Evolutionary conservation across 2,888 invertebrate species (phyloP).

Genomic region (Ormyrus thymus): DNA sequence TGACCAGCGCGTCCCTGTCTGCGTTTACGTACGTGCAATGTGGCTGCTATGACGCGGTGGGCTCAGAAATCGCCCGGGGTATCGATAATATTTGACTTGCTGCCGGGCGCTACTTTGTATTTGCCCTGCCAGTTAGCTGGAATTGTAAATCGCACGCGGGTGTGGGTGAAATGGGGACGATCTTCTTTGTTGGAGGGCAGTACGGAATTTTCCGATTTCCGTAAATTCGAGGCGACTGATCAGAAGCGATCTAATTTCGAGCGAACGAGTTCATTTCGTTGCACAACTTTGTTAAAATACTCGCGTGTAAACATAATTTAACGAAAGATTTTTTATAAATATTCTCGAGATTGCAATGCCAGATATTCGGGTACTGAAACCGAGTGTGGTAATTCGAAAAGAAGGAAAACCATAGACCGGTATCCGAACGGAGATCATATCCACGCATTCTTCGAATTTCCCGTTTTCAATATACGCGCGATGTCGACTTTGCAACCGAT

Average conservation of each 20-base stretch:
- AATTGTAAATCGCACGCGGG: neutral
- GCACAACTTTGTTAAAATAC: too few species aligned
- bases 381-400: neutral
- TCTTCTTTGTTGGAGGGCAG: neutral
- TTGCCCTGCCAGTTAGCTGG: constrained; percentile 13
- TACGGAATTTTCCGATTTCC: too few species aligned
- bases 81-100: constrained; percentile 54
- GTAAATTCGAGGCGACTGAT: too few species aligned
- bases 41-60: neutral
- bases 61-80: constrained; percentile 34
- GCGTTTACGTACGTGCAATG: constrained; percentile 3
- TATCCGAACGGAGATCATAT: constrained; percentile 3
- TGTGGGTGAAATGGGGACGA: neutral
- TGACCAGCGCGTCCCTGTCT: neutral
- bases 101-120: constrained; percentile 16
- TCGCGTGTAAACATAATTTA: too few species aligned
- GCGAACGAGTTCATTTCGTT: too few species aligned
- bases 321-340: too few species aligned
- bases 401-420: neutral
- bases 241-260: too few species aligned
- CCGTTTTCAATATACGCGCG: constrained; percentile 20
- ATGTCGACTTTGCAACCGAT: neutral
- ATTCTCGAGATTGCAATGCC: neutral
- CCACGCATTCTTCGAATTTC: constrained; percentile 22
- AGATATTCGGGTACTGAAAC: neutral